Evolutionary conservation across 2,113 vertebrate genomes (phyloP).

Genomic region (Felis chaus): DNA sequence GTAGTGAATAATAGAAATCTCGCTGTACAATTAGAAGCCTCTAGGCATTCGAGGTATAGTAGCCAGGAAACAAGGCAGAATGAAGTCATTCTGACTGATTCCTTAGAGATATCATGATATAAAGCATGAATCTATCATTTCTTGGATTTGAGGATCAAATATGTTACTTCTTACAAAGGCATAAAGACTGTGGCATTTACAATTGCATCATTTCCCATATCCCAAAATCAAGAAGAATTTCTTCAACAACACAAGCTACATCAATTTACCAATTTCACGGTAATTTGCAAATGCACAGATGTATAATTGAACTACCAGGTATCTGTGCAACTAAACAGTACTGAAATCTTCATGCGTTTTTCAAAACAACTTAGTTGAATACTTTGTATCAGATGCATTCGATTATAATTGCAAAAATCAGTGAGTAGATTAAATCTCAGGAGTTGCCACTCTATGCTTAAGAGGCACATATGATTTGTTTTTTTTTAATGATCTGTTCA

Average conservation of each 20-base stretch:
- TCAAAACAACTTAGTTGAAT: neutral
- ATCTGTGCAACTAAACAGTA: neutral
- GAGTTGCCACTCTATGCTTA: neutral
- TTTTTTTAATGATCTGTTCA: conserved; percentile 27
- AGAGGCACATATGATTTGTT: neutral
- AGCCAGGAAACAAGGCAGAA: neutral
- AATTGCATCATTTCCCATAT: neutral
- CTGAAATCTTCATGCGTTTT: conserved; percentile 31
- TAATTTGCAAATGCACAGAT: neutral
- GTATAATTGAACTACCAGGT: neutral
- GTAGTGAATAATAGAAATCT: neutral
- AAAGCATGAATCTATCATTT: neutral
- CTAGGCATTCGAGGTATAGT: neutral
- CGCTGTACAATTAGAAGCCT: neutral
- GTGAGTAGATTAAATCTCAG: neutral
- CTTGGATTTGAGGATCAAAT: neutral
- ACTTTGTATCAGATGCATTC: neutral
- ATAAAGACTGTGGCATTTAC: neutral
- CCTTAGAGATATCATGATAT: neutral
- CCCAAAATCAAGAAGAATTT: neutral
- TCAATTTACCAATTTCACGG: neutral
- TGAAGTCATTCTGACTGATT: neutral
- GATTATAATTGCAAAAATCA: neutral
- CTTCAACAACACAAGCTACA: neutral
- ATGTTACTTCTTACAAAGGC: neutral